phyloP scores from a whole-genome alignment of 2,888 invertebrate species.

The Morpho helenor region DNA sequence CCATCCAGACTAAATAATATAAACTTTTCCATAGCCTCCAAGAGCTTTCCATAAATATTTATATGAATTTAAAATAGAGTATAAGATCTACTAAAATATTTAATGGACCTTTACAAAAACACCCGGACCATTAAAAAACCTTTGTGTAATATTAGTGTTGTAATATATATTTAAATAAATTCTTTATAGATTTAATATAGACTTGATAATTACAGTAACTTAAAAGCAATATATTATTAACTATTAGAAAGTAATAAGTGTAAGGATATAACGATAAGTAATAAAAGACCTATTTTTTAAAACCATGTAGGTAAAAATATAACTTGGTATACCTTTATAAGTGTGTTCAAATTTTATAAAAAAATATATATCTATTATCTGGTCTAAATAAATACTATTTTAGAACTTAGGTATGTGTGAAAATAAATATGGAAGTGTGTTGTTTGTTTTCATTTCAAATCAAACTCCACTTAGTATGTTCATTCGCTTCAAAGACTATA shows the following conservation, averaged over 20 bases:
- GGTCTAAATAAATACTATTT: slow-evolving; percentile 8
- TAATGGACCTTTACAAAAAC: too few relatives aligned
- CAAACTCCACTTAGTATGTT: too few relatives aligned
- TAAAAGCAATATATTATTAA: slow-evolving; percentile 24
- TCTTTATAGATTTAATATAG: background rate
- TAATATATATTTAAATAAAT: too few relatives aligned
- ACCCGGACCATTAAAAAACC: too few relatives aligned
- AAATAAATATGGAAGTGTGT: slow-evolving; percentile 15
- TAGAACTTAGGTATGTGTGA: slow-evolving; percentile 19
- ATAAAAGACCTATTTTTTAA: slow-evolving; percentile 25
- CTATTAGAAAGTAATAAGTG: background rate
- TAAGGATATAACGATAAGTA: slow-evolving; percentile 3
- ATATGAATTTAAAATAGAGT: too few relatives aligned
- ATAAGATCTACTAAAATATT: too few relatives aligned
- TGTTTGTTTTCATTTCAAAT: slow-evolving; percentile 5
- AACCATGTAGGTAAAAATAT: background rate
- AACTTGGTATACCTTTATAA: slow-evolving; percentile 17
- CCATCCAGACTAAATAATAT: too few relatives aligned
- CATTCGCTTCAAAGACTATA: too few relatives aligned
- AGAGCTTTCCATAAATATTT: too few relatives aligned
- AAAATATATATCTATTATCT: slow-evolving; percentile 2
- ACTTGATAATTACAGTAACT: slow-evolving; percentile 12
- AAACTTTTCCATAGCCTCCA: too few relatives aligned
- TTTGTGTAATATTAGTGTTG: too few relatives aligned
- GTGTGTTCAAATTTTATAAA: slow-evolving; percentile 33